phyloP scores from a whole-genome alignment of 2,888 invertebrate species.

The Elegia similella region DNA sequence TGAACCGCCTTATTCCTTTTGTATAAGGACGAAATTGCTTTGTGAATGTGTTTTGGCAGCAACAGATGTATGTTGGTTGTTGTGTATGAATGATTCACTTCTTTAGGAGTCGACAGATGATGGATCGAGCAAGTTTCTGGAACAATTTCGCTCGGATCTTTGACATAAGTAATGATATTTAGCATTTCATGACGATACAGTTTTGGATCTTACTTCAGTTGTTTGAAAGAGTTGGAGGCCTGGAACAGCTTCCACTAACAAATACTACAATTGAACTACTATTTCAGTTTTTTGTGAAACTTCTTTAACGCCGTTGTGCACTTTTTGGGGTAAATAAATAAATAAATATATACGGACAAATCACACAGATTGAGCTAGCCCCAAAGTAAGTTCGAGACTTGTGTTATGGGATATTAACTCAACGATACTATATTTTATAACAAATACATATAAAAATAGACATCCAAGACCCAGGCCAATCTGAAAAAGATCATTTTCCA shows the following conservation, averaged over 20 bases:
- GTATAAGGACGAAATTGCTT: neutral
- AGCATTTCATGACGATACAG: conserved; percentile 6
- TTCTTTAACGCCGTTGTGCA: too few species aligned
- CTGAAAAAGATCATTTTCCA: too few species aligned
- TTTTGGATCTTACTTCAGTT: neutral
- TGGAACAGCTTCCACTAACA: neutral
- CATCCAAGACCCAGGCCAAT: too few species aligned
- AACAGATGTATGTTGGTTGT: conserved; percentile 9
- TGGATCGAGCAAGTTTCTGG: conserved; percentile 24
- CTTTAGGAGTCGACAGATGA: conserved; percentile 18
- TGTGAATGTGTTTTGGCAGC: neutral
- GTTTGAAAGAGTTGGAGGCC: conserved; percentile 1
- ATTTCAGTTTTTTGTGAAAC: too few species aligned
- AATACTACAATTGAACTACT: too few species aligned
- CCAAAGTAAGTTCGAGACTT: too few species aligned
- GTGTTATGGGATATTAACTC: too few species aligned
- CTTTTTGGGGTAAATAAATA: too few species aligned
- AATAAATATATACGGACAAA: too few species aligned
- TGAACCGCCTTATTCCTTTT: neutral
- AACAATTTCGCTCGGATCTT: conserved; percentile 26
- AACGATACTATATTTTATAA: too few species aligned
- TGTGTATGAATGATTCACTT: conserved; percentile 27
- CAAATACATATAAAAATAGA: too few species aligned
- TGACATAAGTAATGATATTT: conserved; percentile 23
- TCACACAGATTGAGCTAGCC: too few species aligned